Evolutionary conservation across 2,113 vertebrate genomes (phyloP).

Genomic region (Gavia stellata): DNA sequence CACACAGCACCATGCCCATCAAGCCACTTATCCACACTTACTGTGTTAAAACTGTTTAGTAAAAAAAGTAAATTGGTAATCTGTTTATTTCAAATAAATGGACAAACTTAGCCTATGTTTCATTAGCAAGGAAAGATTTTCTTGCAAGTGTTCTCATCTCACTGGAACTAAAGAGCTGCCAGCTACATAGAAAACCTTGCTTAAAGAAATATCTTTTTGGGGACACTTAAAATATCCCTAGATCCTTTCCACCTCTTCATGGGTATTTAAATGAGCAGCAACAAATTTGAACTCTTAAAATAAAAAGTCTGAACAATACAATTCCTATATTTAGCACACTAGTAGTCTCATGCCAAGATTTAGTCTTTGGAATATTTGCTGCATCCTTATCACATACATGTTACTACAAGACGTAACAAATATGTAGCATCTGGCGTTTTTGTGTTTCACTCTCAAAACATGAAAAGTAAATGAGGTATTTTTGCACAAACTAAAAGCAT

Average conservation of each 20-base stretch:
- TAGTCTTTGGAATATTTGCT: background rate
- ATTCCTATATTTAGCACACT: slow-evolving; percentile 9
- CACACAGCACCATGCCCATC: no score
- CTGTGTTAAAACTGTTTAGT: background rate
- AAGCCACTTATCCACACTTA: background rate
- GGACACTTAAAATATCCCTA: slow-evolving; percentile 1
- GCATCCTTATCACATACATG: background rate
- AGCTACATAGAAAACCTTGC: background rate
- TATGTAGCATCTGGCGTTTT: background rate
- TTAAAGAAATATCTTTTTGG: background rate
- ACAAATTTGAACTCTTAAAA: background rate
- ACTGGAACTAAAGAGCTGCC: background rate
- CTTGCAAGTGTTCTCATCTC: background rate
- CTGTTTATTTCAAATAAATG: background rate
- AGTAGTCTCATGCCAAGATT: background rate
- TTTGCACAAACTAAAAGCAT: background rate
- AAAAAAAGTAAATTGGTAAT: background rate
- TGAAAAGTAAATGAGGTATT: background rate
- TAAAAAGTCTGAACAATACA: slow-evolving; percentile 12
- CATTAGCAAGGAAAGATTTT: background rate
- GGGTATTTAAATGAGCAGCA: background rate
- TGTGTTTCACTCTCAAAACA: background rate
- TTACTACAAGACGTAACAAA: background rate
- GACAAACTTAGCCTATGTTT: background rate
- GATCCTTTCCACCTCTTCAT: background rate